Evolutionary conservation across 1,140 invertebrate genomes (phyloP), one percentile per base, ranked within the genome.

Genomic region (Luehdorfia chinensis): DNA sequence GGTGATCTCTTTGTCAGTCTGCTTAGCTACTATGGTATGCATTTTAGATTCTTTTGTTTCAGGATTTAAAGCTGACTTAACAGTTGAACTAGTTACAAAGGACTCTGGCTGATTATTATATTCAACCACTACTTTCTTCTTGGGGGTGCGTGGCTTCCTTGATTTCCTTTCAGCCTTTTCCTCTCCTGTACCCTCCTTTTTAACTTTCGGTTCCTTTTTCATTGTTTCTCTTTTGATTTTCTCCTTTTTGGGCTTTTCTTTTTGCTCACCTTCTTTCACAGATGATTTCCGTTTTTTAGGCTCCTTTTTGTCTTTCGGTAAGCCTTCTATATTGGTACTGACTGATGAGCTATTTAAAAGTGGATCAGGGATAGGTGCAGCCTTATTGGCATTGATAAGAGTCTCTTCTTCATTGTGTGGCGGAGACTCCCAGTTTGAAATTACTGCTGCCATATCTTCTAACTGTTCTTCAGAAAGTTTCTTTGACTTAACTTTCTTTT

Each of bases 351-450:
- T 43, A 7, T 30, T 30, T 0, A n/a, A 36, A 8, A 45, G 15
- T 39, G 8, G 21, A 12, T 57, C 30, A 41, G 47, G 41, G 30
- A 44, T 21, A 13, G 32, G 41, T 59, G 32, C 21, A n/a, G 41
- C 5, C 1, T 28, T 59, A 5, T 59, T 36, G 27, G 54, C 45
- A 13, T 30, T 11, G 12, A 15, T 48, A 2, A 23, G 46, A 8
- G 48, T 48, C 4, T 31, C 37, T 21, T 53, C 60, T 8, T 53
- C 58, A 14, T 59, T 51, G 51, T 79, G 76, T 4, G 74, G 66
- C 21, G 76, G 75, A 4, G 79, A 84, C 7, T 84, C 79, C 66
- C 71, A 81, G 18, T 59, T 79, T 0, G 71, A 78, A 0, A 83
- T 33, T 2, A 77, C 60, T n/a, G 68, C 75, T 32, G 70, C 71